Conservation (phyloP, 2,797 vertebrate species). For the Pterois miles region DNA sequence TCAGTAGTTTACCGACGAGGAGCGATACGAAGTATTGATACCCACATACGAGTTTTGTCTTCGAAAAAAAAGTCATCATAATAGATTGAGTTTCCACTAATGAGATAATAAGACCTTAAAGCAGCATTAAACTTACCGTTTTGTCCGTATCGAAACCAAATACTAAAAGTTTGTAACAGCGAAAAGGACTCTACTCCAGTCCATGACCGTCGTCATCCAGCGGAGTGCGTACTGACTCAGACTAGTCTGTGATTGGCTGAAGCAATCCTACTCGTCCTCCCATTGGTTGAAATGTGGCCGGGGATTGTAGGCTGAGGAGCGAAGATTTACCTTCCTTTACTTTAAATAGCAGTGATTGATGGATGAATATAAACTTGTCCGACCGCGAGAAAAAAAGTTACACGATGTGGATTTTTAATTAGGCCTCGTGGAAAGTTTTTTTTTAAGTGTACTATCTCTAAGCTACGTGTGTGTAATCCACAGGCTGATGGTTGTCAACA, state of each 20-base stretch:
- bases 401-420: background rate
- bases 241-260: slow-evolving; percentile 58
- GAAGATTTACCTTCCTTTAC: slow-evolving; percentile 58
- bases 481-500: background rate
- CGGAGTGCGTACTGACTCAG: slow-evolving; percentile 50
- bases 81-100: fast-evolving
- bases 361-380: slow-evolving; percentile 11
- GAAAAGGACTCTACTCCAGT: slow-evolving; percentile 47
- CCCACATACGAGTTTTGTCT: background rate
- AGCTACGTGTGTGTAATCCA: background rate
- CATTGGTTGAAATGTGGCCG: slow-evolving; percentile 58
- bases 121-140: slow-evolving; percentile 50
- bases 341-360: slow-evolving; percentile 64
- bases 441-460: background rate
- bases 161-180: slow-evolving; percentile 58
- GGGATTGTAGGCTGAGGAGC: slow-evolving; percentile 29
- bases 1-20: slow-evolving; percentile 11
- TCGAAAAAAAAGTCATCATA: background rate
- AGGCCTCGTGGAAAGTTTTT: background rate
- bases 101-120: background rate
- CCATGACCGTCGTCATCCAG: slow-evolving; percentile 63
- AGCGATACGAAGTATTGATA: background rate
- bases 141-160: slow-evolving; percentile 28
- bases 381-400: slow-evolving; percentile 6
- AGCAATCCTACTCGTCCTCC: background rate